Base-by-base conservation (phyloP, 2,797 vertebrate genomes). In the Chromis chromis region DNA sequence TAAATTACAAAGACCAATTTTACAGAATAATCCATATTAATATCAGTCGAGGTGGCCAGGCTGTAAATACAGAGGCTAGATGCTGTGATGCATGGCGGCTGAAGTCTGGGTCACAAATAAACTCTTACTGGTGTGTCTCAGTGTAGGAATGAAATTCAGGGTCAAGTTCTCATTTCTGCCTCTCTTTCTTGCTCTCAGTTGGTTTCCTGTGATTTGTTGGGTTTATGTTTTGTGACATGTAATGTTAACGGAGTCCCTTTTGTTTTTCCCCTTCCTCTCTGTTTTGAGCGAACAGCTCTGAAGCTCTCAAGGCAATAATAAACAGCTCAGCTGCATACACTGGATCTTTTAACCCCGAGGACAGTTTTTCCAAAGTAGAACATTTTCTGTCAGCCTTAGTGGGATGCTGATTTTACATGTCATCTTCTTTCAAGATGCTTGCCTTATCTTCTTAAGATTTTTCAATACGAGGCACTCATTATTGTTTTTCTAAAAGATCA, bases 1-100 rank as follows among this genome's bases (percentile, higher is more conserved):
- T 91, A 93, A 95, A 95, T 94, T 94, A 87, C 83, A 87, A 90
- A 85, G 92, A 92, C 90, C 88, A 90, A 90, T 95, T 95, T 95
- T 94, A 94, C 93, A 83, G 94, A 90, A 89, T 92, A 96, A 95
- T 96, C 95, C 86, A 95, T 95, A 91, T 89, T 85, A 86, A 93
- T 90, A 93, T 92, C 89, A 89, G 92, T 88, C 50, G 27, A 70
- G 77, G 74, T 74, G 86, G 70, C 79, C 69, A 50, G 86, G 88
- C 80, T 80, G 89, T 94, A 95, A 95, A 95, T 89, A 93, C 88
- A 85, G 88, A 66, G 52, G 75, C 84, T 79, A 60, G 83, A 85
- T 83, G 88, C 68, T 78, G 75, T 81, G 90, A 93, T 83, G 85
- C 88, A 85, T 86, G 84, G 76, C 89, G 82, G 82, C 87, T 70